A percentile compares a stretch with the other conserved stretches of the same genome.
These are phyloP conservation scores for Etia nguti DNA, from an alignment of 2,113 vertebrate genomes.

Conservation along the genomic window DNA sequence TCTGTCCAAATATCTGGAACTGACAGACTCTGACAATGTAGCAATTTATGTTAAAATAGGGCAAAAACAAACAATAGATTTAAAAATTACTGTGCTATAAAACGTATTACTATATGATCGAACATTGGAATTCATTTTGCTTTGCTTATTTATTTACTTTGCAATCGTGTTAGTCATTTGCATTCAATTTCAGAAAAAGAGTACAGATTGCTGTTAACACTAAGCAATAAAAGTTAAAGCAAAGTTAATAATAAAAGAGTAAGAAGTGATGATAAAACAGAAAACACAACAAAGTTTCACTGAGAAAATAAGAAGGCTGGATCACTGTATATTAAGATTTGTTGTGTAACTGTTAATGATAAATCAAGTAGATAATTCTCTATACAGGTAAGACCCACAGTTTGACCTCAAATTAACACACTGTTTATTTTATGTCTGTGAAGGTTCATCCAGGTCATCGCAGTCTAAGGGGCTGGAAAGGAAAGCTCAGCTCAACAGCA, in stretches of 20 bases:
- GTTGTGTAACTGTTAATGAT: not conserved
- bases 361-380: not conserved
- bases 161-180: accelerated
- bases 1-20: not conserved
- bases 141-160: not conserved
- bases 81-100: not conserved
- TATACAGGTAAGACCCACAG: not conserved
- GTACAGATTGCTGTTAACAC: not conserved
- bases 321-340: not conserved
- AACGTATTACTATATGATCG: accelerated
- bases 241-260: not conserved
- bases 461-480: not conserved
- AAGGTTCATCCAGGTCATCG: accelerated
- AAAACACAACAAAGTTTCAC: not conserved
- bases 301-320: not conserved
- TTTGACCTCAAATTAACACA: not conserved
- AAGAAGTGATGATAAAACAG: not conserved
- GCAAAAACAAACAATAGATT: not conserved
- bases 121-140: not conserved
- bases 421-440: not conserved
- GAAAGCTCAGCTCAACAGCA: not conserved
- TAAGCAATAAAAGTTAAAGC: not conserved
- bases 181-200: not conserved
- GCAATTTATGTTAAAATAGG: not conserved
- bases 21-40: not conserved